These are phyloP conservation scores for Tholera decimalis DNA, from an alignment of 2,888 invertebrate genomes.

Conservation along the genomic window DNA sequence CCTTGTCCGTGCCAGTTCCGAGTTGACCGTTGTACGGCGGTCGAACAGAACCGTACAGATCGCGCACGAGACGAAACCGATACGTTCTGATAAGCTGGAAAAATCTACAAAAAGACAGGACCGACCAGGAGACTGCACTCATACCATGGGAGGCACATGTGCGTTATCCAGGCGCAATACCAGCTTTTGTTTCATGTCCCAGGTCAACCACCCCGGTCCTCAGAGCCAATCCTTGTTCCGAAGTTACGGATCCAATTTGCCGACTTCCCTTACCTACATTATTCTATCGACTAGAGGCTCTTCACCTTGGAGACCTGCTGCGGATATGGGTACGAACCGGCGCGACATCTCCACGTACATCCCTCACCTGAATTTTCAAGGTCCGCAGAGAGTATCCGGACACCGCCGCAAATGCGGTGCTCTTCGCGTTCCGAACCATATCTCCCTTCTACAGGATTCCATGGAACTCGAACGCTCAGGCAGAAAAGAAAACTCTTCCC, in stretches of 20 bases:
- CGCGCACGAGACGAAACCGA: slow-evolving; percentile 66
- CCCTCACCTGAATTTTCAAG: slow-evolving; percentile 80
- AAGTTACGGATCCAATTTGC: slow-evolving; percentile 93
- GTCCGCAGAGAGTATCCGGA: slow-evolving; percentile 78
- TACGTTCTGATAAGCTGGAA: slow-evolving; percentile 48
- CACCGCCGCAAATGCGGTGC: slow-evolving; percentile 73
- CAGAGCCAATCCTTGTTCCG: slow-evolving; percentile 94
- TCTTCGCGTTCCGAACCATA: slow-evolving; percentile 86
- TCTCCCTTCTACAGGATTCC: slow-evolving; percentile 89
- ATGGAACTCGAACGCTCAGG: slow-evolving; percentile 85
- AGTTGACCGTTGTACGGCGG: slow-evolving; percentile 88
- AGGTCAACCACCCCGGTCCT: slow-evolving; percentile 60
- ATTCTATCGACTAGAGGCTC: slow-evolving; percentile 82
- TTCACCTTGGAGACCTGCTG: slow-evolving; percentile 93
- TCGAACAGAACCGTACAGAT: slow-evolving; percentile 58
- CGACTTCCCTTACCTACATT: slow-evolving; percentile 94
- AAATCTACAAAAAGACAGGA: slow-evolving; percentile 18
- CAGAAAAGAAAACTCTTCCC: slow-evolving; percentile 76
- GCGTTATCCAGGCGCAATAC: neutral
- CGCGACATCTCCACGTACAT: slow-evolving; percentile 78
- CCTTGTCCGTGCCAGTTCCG: slow-evolving; percentile 93
- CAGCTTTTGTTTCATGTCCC: slow-evolving; percentile 18
- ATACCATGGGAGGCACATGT: neutral
- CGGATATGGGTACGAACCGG: slow-evolving; percentile 93
- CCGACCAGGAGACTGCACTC: slow-evolving; percentile 3